phyloP scores from a whole-genome alignment of 1,140 invertebrate species.

The Zaprionus davidi region DNA sequence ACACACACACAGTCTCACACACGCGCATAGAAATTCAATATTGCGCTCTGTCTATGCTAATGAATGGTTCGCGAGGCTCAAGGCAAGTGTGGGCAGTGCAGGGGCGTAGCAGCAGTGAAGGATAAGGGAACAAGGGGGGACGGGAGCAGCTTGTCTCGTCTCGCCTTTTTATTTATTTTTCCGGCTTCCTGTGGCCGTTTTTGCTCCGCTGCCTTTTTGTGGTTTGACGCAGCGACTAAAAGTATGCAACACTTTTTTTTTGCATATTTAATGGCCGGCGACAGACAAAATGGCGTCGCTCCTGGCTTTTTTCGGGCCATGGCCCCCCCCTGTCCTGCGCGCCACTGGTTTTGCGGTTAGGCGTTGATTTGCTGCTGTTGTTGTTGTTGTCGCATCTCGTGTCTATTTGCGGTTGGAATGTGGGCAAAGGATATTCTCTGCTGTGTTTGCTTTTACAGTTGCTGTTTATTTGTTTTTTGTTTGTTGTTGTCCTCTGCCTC shows the following conservation, averaged over 20 bases:
- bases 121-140: background rate
- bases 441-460: constrained; percentile 13
- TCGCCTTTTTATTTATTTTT: constrained; percentile 73
- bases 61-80: constrained; percentile 61
- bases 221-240: constrained; percentile 79
- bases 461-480: constrained; percentile 21
- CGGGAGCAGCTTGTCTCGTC: constrained; percentile 31
- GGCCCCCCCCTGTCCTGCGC: background rate
- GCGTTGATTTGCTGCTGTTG: constrained; percentile 75
- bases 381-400: constrained; percentile 53
- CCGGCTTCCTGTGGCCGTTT: constrained; percentile 68
- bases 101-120: background rate
- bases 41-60: constrained; percentile 79
- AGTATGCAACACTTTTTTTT: constrained; percentile 80
- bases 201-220: constrained; percentile 70
- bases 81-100: background rate
- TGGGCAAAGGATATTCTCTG: constrained; percentile 31
- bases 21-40: constrained; percentile 76
- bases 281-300: constrained; percentile 77
- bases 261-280: constrained; percentile 76
- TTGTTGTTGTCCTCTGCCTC: background rate
- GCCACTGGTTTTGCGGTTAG: constrained; percentile 60
- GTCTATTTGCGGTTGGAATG: constrained; percentile 71
- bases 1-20: constrained; percentile 9
- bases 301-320: constrained; percentile 21